These are phyloP conservation scores for Chaunax sp. DNA, from an alignment of 2,797 vertebrate species.

Conservation along the genomic window DNA sequence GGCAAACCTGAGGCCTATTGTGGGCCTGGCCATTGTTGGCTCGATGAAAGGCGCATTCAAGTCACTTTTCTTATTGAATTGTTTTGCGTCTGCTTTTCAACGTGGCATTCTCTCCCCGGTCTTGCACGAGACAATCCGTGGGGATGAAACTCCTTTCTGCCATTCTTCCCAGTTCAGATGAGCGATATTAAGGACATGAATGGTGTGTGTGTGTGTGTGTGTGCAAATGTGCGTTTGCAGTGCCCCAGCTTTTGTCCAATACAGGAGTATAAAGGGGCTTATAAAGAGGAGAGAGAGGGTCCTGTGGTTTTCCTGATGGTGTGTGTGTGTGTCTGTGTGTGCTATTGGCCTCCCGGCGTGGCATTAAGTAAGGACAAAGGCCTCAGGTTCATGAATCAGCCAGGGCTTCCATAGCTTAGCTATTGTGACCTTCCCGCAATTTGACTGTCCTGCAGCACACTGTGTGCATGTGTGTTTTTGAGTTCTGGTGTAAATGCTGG, in stretches of 20 bases:
- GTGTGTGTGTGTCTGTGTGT: slow-evolving; percentile 61
- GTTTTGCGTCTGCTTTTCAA: slow-evolving; percentile 83
- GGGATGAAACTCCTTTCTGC: slow-evolving; percentile 81
- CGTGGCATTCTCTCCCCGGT: slow-evolving; percentile 75
- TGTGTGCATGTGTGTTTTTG: slow-evolving; percentile 8
- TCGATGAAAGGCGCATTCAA: slow-evolving; percentile 85
- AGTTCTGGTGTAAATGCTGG: slow-evolving; percentile 8
- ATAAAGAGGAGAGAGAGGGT: slow-evolving; percentile 72
- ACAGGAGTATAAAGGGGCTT: slow-evolving; percentile 76
- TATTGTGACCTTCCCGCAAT: slow-evolving; percentile 59
- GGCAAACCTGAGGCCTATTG: slow-evolving; percentile 81
- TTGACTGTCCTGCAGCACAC: slow-evolving; percentile 49
- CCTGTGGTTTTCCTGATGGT: slow-evolving; percentile 74
- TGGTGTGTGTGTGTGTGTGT: slow-evolving; percentile 58
- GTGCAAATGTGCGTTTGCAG: slow-evolving; percentile 48
- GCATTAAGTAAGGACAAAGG: slow-evolving; percentile 83
- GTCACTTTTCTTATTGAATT: slow-evolving; percentile 86
- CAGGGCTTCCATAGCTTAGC: slow-evolving; percentile 60
- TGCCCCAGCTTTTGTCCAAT: slow-evolving; percentile 75
- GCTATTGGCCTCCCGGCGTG: slow-evolving; percentile 80
- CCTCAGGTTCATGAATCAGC: slow-evolving; percentile 84
- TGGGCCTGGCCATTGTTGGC: slow-evolving; percentile 78
- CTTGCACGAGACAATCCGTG: slow-evolving; percentile 81
- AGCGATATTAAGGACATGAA: slow-evolving; percentile 83
- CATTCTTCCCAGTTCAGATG: slow-evolving; percentile 77